phyloP scores from a whole-genome alignment of 2,888 invertebrate species.

The Spisula subtruncata region DNA sequence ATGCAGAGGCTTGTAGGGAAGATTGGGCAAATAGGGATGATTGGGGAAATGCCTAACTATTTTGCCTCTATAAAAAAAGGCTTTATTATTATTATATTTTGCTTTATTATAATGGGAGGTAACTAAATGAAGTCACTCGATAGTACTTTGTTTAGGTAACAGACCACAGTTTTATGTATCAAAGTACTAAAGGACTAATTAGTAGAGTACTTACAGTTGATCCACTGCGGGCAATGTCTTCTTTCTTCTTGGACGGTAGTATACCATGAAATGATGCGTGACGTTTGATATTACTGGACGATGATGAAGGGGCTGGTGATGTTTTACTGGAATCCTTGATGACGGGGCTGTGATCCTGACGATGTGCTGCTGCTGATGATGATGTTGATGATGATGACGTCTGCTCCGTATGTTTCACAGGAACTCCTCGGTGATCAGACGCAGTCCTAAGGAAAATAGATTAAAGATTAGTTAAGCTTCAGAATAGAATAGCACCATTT shows the following conservation, averaged over 20 bases:
- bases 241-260: conserved; percentile 78
- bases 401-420: conserved; percentile 61
- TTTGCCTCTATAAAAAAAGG: no score
- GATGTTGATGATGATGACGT: conserved; percentile 34
- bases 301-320: conserved; percentile 60
- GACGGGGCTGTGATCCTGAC: conserved; percentile 79
- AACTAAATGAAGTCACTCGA: no score
- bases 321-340: conserved; percentile 77
- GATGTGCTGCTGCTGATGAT: conserved; percentile 66
- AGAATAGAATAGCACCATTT: no score
- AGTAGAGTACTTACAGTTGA: conserved; percentile 66
- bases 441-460: conserved; percentile 73
- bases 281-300: conserved; percentile 77
- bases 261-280: conserved; percentile 83
- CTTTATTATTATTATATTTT: no score
- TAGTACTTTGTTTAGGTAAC: no score
- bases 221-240: conserved; percentile 77
- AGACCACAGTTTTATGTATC: no score
- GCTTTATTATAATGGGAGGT: no score
- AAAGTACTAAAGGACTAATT: no score
- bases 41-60: no score
- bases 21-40: no score
- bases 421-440: conserved; percentile 78
- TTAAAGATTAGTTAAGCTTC: background rate
- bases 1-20: no score